Evolutionary conservation across 2,888 invertebrate genomes (phyloP), one percentile per base, ranked within the genome.

Genomic region (Drosophila neotestacea): DNA sequence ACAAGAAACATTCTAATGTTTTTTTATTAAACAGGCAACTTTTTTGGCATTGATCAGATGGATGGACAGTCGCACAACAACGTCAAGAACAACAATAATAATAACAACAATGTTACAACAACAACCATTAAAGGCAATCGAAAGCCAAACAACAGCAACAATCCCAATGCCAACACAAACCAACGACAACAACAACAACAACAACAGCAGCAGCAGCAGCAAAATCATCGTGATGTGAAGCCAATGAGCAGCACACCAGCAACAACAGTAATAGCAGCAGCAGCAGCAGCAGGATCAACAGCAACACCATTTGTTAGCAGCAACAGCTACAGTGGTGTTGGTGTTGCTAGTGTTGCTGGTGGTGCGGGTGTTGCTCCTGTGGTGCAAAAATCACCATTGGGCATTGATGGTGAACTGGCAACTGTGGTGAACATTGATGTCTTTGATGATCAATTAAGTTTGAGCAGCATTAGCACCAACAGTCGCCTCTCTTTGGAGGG

Each of bases 401-500:
- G 94, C 78, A 94, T 77, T 47, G 94, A 94, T 87, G 94, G 94
- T 60, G 95, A 95, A 34, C 73, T 83, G 64, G 94, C 94, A 67
- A 96, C 94, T 63, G 88, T 95, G 73, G 91, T 91, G 22, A 90
- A 91, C 56, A 94, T 94, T 27, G 95, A 96, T 82, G 83, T 88
- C 34, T 91, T 91, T 39, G 94, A 94, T 52, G 96, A 97, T 91
- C 96, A 97, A 90, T 93, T 96, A 54, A 97, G 97, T 91, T 95
- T 96, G 38, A 97, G 96, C 92, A 97, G 96, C 92, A 96, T 97
- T 88, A 97, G 96, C 90, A 96, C 96, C 0, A 95, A 96, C 10
- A 96, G 96, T 85, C 94, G 96, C 59, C 96, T 96, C 11, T 97
- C 96, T 0, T 93, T 95, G 56, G 95, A 95, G 89, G 95, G 95